Conservation (phyloP, 2,113 vertebrate species). For the Paramisgurnus dabryanus region DNA sequence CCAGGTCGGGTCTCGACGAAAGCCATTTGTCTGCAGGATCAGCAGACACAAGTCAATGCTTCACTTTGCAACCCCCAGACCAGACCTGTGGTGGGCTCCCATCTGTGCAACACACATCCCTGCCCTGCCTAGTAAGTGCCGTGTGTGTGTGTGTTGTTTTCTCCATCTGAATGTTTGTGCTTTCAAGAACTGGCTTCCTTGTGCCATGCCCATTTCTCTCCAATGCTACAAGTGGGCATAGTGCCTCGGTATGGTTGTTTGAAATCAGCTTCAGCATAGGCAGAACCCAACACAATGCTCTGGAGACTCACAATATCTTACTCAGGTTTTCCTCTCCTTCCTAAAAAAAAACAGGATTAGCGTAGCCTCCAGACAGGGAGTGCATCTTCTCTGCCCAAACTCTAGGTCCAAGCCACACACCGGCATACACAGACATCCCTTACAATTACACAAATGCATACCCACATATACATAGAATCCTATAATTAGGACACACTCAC, state of each 20-base stretch:
- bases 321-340: conserved; percentile 44
- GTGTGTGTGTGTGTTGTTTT: conserved; percentile 5
- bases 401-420: conserved; percentile 20
- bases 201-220: not conserved
- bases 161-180: conserved; percentile 18
- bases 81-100: conserved; percentile 81
- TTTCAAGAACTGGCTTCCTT: conserved; percentile 35
- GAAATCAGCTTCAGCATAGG: conserved; percentile 60
- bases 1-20: conserved; percentile 88
- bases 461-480: conserved; percentile 14
- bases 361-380: conserved; percentile 49
- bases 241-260: conserved; percentile 5
- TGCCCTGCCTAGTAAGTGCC: conserved; percentile 91
- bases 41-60: conserved; percentile 83
- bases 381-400: conserved; percentile 4
- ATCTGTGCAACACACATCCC: conserved; percentile 87
- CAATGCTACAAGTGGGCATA: conserved; percentile 46
- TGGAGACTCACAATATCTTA: conserved; percentile 31
- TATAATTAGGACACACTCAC: too few species aligned
- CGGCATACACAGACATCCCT: not conserved
- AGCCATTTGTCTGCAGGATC: conserved; percentile 89
- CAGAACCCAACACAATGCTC: conserved; percentile 56
- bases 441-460: conserved; percentile 13
- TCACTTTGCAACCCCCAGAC: conserved; percentile 81
- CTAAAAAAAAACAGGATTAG: conserved; percentile 56